Evolutionary conservation across 2,113 vertebrate genomes (phyloP).

Genomic region (Hipposideros armiger): DNA sequence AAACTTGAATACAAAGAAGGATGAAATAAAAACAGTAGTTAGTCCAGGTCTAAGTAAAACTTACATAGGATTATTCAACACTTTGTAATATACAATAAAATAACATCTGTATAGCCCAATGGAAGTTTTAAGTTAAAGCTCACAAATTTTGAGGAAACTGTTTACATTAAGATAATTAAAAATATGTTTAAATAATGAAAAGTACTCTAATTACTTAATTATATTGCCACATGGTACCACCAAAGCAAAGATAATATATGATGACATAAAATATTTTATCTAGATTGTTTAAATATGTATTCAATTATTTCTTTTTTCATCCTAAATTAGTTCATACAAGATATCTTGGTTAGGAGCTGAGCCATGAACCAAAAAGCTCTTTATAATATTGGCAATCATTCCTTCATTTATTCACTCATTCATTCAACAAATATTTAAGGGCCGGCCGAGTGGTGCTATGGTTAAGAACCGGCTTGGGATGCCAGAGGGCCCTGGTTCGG

Average conservation of each 20-base stretch:
- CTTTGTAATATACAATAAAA: neutral
- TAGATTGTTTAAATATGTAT: slow-evolving; percentile 8
- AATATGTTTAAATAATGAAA: slow-evolving; percentile 18
- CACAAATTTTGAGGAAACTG: neutral
- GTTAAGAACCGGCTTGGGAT: too few species aligned
- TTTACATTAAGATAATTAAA: slow-evolving; percentile 30
- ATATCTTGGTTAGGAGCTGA: neutral
- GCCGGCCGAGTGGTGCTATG: too few species aligned
- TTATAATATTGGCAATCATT: neutral
- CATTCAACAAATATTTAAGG: neutral
- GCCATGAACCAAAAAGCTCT: neutral
- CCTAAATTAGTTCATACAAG: neutral
- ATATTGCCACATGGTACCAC: neutral
- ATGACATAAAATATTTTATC: slow-evolving; percentile 11
- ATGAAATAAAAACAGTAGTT: slow-evolving; percentile 17
- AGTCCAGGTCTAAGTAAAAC: slow-evolving; percentile 29
- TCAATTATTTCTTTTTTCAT: neutral
- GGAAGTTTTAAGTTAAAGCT: neutral
- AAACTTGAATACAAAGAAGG: neutral
- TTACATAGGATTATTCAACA: neutral
- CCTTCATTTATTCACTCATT: neutral
- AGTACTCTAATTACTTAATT: neutral
- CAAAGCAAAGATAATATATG: slow-evolving; percentile 15
- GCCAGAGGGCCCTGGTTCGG: too few species aligned
- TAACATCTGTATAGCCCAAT: neutral